Evolutionary conservation across 2,113 vertebrate species (phyloP).

Genomic region (Pterophyllum scalare): DNA sequence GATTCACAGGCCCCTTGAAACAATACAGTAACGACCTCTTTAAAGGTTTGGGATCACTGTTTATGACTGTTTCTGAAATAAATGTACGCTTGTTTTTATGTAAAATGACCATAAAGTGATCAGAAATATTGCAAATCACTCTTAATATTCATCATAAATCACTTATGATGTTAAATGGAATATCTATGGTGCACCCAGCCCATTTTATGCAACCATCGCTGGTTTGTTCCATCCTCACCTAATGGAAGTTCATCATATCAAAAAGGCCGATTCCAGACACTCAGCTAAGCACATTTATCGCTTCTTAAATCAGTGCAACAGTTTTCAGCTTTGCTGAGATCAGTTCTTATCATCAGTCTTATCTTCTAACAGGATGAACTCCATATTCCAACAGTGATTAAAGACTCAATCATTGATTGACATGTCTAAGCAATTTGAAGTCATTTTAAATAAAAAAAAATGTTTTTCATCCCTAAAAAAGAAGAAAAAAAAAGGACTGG

Average conservation of each 20-base stretch:
- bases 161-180: background rate
- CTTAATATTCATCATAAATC: background rate
- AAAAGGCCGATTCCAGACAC: background rate
- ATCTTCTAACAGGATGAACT: background rate
- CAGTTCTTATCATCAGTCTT: too few relatives aligned
- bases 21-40: too few relatives aligned
- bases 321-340: background rate
- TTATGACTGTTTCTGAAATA: background rate
- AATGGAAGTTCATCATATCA: background rate
- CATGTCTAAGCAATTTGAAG: too few relatives aligned
- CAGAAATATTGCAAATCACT: background rate
- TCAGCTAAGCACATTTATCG: background rate
- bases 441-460: too few relatives aligned
- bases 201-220: too few relatives aligned
- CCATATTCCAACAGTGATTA: background rate
- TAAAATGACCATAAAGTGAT: background rate
- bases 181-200: background rate
- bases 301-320: background rate
- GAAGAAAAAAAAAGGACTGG: background rate
- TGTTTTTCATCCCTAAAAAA: too few relatives aligned
- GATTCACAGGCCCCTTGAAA: background rate
- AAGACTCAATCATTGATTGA: background rate
- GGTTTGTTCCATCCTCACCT: too few relatives aligned
- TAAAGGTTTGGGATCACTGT: fast-evolving
- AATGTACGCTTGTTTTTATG: background rate